Percentiles rank a stretch among this genome's conserved stretches.
phyloP scores from a whole-genome alignment of 1,140 invertebrate species.

The Pygmarrhopalites habei region DNA sequence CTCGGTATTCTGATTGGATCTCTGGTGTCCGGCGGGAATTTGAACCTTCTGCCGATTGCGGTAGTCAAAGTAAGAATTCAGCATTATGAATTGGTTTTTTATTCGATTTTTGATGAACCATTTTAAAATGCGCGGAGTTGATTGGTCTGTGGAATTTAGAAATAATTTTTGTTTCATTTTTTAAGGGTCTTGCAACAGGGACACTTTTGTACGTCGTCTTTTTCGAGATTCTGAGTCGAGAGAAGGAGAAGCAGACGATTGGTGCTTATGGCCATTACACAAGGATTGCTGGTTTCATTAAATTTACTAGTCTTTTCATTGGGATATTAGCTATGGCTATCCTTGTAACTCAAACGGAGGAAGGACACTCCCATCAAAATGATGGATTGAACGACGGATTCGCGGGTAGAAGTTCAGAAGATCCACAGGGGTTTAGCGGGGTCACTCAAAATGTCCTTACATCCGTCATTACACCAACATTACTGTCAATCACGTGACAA shows the following conservation, averaged over 20 bases:
- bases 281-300: slow-evolving; percentile 29
- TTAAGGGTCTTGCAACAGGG: slow-evolving; percentile 74
- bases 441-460: no score
- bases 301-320: slow-evolving; percentile 18
- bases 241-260: slow-evolving; percentile 43
- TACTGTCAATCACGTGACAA: no score
- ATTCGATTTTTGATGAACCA: no score
- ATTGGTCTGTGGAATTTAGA: no score
- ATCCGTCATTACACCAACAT: no score
- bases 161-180: no score
- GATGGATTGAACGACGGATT: no score
- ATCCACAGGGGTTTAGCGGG: no score
- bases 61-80: slow-evolving; percentile 31
- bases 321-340: slow-evolving; percentile 23
- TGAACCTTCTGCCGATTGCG: background rate
- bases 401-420: no score
- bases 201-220: slow-evolving; percentile 84
- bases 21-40: slow-evolving; percentile 51
- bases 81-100: no score
- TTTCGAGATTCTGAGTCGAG: slow-evolving; percentile 73
- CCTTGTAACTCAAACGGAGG: slow-evolving; percentile 22
- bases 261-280: slow-evolving; percentile 4
- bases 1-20: slow-evolving; percentile 55
- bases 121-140: no score
- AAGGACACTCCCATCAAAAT: no score